Evolutionary conservation across 2,888 invertebrate genomes (phyloP), one percentile per base, ranked within the genome.

Genomic region (Eupithecia pulchellata): DNA sequence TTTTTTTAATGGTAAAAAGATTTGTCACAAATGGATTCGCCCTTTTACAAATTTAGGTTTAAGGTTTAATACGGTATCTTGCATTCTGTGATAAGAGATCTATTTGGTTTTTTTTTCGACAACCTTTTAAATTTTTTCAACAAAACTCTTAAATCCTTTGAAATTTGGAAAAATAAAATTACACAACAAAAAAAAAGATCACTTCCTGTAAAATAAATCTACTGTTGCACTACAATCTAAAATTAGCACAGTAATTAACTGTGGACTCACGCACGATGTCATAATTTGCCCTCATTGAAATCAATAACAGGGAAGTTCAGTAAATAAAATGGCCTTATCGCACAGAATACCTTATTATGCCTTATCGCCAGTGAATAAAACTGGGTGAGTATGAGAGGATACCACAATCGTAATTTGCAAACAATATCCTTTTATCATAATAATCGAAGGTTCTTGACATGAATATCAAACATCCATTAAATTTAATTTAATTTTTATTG

Each of bases 291-390:
- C 57, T 64, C 68, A 65, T 39, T 60, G 58, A 70, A 73, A 72
- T 77, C 72, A 75, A 71, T 75, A 78, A 76, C 70, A 71, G 74
- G 76, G 78, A 78, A 77, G 76, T 69, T 72, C 58, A 64, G 64
- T 66, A 71, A 27, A 57, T 71, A 73, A 73, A 76, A 75, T 69
- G 58, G 57, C 11, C 66, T 66, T 69, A 71, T 72, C 66, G 66
- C 62, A n/a, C n/a, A n/a, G n/a, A n/a, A n/a, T n/a, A n/a, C n/a
- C n/a, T n/a, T n/a, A n/a, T n/a, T n/a, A n/a, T 62, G 57, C 11
- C 66, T 66, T 69, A 71, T 72, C 66, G 66, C 62, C 58, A 68
- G 25, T 52, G 25, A 11, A 9, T 25, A n/a, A 25, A 25, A 52
- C 13, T 25, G 25, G 52, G 52, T 52, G 52, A 11, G 20, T 13